These are phyloP conservation scores for Stenurella melanura DNA, from an alignment of 2,888 invertebrate species.

Conservation along the genomic window DNA sequence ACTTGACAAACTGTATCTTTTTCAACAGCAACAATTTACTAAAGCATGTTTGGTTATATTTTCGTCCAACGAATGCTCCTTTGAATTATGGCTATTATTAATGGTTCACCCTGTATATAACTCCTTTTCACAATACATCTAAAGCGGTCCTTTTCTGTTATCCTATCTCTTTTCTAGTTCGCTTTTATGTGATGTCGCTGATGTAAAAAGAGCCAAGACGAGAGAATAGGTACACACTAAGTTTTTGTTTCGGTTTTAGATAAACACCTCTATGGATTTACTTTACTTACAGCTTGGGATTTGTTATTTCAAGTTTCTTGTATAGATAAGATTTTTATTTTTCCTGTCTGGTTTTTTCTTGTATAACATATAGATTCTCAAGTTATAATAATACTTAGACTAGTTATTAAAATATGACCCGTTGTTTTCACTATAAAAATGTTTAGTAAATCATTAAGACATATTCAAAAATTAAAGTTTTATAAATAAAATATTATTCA, in stretches of 20 bases:
- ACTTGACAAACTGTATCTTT: too few species aligned
- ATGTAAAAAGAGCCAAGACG: conserved; percentile 5
- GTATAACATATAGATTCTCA: neutral
- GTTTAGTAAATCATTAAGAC: too few species aligned
- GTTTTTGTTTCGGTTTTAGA: conserved; percentile 30
- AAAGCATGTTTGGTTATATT: too few species aligned
- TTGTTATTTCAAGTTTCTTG: conserved; percentile 1
- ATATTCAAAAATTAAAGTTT: too few species aligned
- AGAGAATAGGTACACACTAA: neutral
- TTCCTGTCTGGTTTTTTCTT: neutral
- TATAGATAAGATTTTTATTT: conserved; percentile 16
- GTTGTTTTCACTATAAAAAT: too few species aligned
- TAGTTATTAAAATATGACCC: too few species aligned
- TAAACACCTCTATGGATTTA: conserved; percentile 19
- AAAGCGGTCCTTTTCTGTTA: neutral
- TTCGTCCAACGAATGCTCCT: too few species aligned
- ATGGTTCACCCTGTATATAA: too few species aligned
- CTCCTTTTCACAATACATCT: neutral
- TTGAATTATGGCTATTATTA: too few species aligned
- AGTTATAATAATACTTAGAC: neutral
- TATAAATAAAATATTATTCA: too few species aligned
- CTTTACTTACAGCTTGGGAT: conserved; percentile 4
- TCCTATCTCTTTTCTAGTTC: conserved; percentile 8
- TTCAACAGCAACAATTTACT: too few species aligned
- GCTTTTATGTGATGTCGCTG: neutral